Conservation (phyloP, 2,888 invertebrate species). For the Taphrorychus bicolor region DNA sequence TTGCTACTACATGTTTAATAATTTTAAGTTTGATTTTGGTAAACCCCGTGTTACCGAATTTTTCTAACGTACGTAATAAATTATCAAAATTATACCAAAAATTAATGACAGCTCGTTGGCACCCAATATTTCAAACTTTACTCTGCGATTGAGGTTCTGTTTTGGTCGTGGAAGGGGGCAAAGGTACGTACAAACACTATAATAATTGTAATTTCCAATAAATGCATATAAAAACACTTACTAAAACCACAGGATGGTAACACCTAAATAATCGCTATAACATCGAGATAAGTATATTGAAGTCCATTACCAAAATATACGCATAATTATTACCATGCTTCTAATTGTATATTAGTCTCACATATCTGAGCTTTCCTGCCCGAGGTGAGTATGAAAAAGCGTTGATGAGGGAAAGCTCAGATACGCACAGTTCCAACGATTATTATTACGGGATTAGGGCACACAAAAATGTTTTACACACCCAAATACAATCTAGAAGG, state of each 20-base stretch:
- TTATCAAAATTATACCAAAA: too few relatives aligned
- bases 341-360: neutral
- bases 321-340: neutral
- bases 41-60: too few relatives aligned
- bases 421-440: neutral
- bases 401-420: constrained; percentile 3
- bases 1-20: too few relatives aligned
- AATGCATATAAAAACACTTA: constrained; percentile 40
- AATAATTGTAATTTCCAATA: constrained; percentile 15
- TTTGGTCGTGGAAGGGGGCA: constrained; percentile 63
- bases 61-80: too few relatives aligned
- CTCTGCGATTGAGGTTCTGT: constrained; percentile 36
- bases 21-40: too few relatives aligned
- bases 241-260: constrained; percentile 11
- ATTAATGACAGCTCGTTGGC: neutral
- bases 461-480: neutral
- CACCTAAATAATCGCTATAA: constrained; percentile 19
- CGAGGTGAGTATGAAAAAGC: neutral
- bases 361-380: neutral
- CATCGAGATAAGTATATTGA: neutral
- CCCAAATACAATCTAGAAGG: neutral
- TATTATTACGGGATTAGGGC: neutral
- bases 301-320: neutral
- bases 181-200: constrained; percentile 39
- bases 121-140: constrained; percentile 34